Conservation (phyloP, 2,113 vertebrate genomes). For the Hassar affinis region DNA sequence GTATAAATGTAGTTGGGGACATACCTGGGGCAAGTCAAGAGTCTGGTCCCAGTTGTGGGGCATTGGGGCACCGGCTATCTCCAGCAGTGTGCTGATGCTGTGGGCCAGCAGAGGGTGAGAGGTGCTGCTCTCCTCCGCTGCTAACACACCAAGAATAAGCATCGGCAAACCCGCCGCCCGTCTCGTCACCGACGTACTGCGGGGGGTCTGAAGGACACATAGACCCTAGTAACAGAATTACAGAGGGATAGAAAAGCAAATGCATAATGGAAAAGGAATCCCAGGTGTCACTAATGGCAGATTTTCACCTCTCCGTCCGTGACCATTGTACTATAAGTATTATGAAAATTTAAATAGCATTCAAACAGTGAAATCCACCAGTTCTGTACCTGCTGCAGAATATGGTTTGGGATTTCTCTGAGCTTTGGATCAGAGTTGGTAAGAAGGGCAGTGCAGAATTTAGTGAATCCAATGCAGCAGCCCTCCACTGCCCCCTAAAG, state of each 20-base stretch:
- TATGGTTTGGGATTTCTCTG: constrained; percentile 69
- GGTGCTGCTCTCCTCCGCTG: constrained; percentile 71
- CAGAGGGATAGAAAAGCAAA: not conserved
- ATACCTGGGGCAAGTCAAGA: constrained; percentile 86
- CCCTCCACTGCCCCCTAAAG: constrained; percentile 83
- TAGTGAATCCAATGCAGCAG: constrained; percentile 79
- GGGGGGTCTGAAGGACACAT: constrained; percentile 69
- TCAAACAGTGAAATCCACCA: not conserved
- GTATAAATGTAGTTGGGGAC: not conserved
- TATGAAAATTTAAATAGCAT: not conserved
- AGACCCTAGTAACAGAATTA: constrained; percentile 67
- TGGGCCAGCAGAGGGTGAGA: constrained; percentile 69
- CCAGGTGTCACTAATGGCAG: not conserved
- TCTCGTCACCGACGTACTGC: constrained; percentile 79
- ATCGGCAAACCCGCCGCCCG: constrained; percentile 83
- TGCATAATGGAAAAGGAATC: not conserved
- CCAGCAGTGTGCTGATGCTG: constrained; percentile 72
- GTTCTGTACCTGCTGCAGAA: constrained; percentile 76
- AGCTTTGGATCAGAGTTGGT: constrained; percentile 65
- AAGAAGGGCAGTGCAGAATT: constrained; percentile 75
- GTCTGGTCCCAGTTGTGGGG: constrained; percentile 82
- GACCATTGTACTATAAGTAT: not conserved
- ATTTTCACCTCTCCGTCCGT: not conserved
- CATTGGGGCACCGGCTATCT: constrained; percentile 66
- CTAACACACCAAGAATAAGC: constrained; percentile 81